These are phyloP conservation scores for Theretra japonica DNA, from an alignment of 2,888 invertebrate species.

Conservation along the genomic window DNA sequence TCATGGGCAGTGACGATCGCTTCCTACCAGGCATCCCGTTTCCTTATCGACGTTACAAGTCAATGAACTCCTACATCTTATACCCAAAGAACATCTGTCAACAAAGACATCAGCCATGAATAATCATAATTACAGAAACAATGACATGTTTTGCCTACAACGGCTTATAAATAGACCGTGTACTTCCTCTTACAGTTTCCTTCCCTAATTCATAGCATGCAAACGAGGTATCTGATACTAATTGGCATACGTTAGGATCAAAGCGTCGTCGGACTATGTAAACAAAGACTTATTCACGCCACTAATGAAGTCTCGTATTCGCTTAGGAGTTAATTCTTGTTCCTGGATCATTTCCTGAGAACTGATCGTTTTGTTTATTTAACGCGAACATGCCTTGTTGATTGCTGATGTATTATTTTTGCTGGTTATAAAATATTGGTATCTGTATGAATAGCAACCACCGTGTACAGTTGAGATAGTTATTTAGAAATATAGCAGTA, in stretches of 20 bases:
- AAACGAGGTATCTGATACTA: constrained; percentile 6
- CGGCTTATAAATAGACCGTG: not conserved
- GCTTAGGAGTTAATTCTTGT: not conserved
- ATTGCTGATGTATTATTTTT: too few relatives aligned
- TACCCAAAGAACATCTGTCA: too few relatives aligned
- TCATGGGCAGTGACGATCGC: too few relatives aligned
- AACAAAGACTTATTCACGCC: too few relatives aligned
- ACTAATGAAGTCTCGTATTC: too few relatives aligned
- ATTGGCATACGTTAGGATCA: not conserved
- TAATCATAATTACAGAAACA: constrained; percentile 4
- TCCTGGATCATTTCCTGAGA: not conserved
- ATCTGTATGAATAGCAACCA: too few relatives aligned
- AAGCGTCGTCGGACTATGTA: too few relatives aligned
- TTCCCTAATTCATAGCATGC: constrained; percentile 5
- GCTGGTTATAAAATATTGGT: too few relatives aligned
- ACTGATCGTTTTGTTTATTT: not conserved
- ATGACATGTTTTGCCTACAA: not conserved
- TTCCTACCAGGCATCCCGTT: too few relatives aligned
- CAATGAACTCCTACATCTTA: not conserved
- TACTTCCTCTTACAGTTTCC: constrained; percentile 1
- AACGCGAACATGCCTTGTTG: too few relatives aligned
- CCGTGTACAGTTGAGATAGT: too few relatives aligned
- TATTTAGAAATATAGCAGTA: too few relatives aligned
- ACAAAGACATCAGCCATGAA: not conserved
- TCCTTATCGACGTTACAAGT: not conserved